A percentile compares a stretch with the other conserved stretches of the same genome.
phyloP scores from a whole-genome alignment of 2,888 invertebrate species.

The Patella pellucida region DNA sequence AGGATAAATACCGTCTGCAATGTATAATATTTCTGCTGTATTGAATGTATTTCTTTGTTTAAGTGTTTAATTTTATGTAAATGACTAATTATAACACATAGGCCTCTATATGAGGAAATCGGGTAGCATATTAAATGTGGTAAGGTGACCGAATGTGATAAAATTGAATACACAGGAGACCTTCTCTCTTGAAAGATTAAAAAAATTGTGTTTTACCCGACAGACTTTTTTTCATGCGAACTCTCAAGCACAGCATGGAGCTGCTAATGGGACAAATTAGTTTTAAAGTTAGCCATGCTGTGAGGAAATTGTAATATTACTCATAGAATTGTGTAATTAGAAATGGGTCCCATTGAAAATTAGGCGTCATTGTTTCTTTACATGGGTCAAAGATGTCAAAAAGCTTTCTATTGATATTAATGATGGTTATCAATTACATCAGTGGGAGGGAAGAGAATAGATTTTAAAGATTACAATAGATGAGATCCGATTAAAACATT shows the following conservation, averaged over 20 bases:
- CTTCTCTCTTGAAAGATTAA: not conserved
- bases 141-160: too few species aligned
- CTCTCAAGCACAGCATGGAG: conserved; percentile 7
- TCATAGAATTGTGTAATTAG: conserved; percentile 10
- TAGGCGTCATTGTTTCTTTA: not conserved
- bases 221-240: not conserved
- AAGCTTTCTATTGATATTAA: conserved; percentile 10
- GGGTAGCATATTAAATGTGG: too few species aligned
- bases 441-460: conserved; percentile 1
- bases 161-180: not conserved
- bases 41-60: too few species aligned
- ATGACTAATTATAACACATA: too few species aligned
- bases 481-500: too few species aligned
- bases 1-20: too few species aligned
- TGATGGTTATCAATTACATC: conserved; percentile 5
- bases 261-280: conserved; percentile 3
- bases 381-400: conserved; percentile 9
- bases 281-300: not conserved
- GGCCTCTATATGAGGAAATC: too few species aligned
- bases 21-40: too few species aligned
- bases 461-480: not conserved
- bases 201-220: not conserved
- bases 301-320: conserved; percentile 11
- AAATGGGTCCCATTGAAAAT: conserved; percentile 5
- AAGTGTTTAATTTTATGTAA: too few species aligned